These are phyloP conservation scores for Galendromus occidentalis DNA, from an alignment of 1,140 invertebrate species.

Conservation along the genomic window DNA sequence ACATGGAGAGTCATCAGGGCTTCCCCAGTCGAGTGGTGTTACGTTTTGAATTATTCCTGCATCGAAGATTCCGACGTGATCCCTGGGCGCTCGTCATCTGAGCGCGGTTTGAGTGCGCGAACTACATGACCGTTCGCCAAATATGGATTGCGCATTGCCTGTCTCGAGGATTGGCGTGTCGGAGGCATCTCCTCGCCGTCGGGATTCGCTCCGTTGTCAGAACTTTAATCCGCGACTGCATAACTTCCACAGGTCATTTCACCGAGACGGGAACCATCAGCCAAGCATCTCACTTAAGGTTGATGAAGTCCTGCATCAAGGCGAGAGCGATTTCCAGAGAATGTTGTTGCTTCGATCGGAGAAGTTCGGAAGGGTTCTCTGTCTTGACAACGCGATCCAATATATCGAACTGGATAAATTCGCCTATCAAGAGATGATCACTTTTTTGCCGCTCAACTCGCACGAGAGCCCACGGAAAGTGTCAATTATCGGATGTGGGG, in stretches of 20 bases:
- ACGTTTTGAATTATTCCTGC: too few relatives aligned
- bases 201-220: background rate
- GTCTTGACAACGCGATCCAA: slow-evolving; percentile 91
- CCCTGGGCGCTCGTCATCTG: too few relatives aligned
- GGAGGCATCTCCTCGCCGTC: background rate
- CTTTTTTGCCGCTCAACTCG: slow-evolving; percentile 71
- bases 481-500: slow-evolving; percentile 91
- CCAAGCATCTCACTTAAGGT: background rate
- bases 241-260: background rate
- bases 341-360: slow-evolving; percentile 36
- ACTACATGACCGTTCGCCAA: too few relatives aligned
- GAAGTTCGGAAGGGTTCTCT: slow-evolving; percentile 63
- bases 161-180: too few relatives aligned
- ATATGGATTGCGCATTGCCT: too few relatives aligned
- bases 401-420: slow-evolving; percentile 91
- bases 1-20: too few relatives aligned
- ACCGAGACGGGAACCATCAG: slow-evolving; percentile 2
- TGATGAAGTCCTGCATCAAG: background rate
- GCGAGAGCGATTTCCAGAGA: slow-evolving; percentile 9
- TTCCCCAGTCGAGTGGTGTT: too few relatives aligned
- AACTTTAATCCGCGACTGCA: background rate
- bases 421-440: slow-evolving; percentile 95
- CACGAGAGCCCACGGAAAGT: slow-evolving; percentile 74
- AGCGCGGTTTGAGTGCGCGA: too few relatives aligned
- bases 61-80: too few relatives aligned